Conservation (phyloP, 53 echinoderm and acorn worm species). For the Stichopus horrens region DNA sequence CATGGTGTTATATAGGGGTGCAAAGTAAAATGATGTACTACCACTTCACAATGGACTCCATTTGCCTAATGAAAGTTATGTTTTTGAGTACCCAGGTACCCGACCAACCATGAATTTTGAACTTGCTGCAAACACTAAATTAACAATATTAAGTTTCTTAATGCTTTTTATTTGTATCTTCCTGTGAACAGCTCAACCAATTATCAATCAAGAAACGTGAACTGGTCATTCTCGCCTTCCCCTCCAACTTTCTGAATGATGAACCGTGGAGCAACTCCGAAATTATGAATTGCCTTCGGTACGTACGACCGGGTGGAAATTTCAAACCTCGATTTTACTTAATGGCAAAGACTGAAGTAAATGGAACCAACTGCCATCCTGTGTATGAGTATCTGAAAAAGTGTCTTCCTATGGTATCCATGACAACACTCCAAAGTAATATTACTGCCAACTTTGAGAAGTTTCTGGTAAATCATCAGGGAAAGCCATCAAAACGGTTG, state of each 20-base stretch:
- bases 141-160: too few species aligned
- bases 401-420: slow-evolving; percentile 47
- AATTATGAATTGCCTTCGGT: slow-evolving; percentile 56
- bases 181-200: slow-evolving; percentile 55
- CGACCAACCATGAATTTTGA: too few species aligned
- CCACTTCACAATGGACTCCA: too few species aligned
- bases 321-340: slow-evolving; percentile 65
- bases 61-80: too few species aligned
- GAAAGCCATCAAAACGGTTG: slow-evolving; percentile 54
- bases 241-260: slow-evolving; percentile 62
- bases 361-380: slow-evolving; percentile 54
- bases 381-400: slow-evolving; percentile 72
- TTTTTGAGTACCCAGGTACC: too few species aligned
- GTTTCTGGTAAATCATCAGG: slow-evolving; percentile 63
- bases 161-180: too few species aligned
- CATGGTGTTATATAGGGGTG: too few species aligned
- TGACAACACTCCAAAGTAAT: slow-evolving; percentile 30
- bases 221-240: slow-evolving; percentile 63
- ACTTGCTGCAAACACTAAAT: too few species aligned
- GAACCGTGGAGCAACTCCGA: slow-evolving; percentile 68
- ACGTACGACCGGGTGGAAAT: slow-evolving; percentile 66
- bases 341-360: slow-evolving; percentile 64
- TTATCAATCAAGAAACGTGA: slow-evolving; percentile 49
- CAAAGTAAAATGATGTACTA: too few species aligned
- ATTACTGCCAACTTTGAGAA: slow-evolving; percentile 74